Evolutionary conservation across 1,140 invertebrate genomes (phyloP), one percentile per base, ranked within the genome.

Genomic region (Drosophila azteca): DNA sequence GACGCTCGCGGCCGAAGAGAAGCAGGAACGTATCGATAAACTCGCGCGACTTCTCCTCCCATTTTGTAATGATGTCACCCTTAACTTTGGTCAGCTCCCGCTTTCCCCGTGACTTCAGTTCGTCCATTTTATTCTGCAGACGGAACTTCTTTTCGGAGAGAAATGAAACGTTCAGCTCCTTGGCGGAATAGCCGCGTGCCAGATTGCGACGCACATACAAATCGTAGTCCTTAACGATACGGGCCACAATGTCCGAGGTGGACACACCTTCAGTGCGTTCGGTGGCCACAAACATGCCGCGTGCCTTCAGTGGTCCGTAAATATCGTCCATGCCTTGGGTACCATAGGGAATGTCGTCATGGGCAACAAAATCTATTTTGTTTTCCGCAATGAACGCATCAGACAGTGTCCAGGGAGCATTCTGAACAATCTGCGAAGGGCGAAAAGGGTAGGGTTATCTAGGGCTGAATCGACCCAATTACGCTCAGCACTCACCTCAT

Each of bases 331-430:
- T 94, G 88, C 96, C 95, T 71, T 96, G 96, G n/a, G 95, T 95
- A 48, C 95, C 95, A 92, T 99, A 99, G 0, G 99, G 99, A 83
- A 99, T 95, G 91, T 99, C 98, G 93, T 99, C 99, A 93, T 99
- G 99, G 26, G 99, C 99, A 53, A 99, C 97, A 94, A 99, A 99
- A 92, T 99, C 99, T 80, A 99, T 99, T 95, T 99, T 99, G 92
- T 99, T 95, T 70, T 96, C 94, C 74, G 94, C 94, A 15, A 99
- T 93, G 92, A 98, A 99, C 43, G 96, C 96, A 82, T 99, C 97
- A 87, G 96, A 96, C n/a, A 98, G 92, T 74, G 96, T 95, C 99
- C 99, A 99, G 0, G 99, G 99, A 6, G 98, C 98, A 92, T 98
- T 96, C 71, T 95, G 93, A 0, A 99, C 95, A 39, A 99, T 96